Evolutionary conservation across 2,797 vertebrate genomes (phyloP).

Genomic region (Acrossocheilus wenchowensis): DNA sequence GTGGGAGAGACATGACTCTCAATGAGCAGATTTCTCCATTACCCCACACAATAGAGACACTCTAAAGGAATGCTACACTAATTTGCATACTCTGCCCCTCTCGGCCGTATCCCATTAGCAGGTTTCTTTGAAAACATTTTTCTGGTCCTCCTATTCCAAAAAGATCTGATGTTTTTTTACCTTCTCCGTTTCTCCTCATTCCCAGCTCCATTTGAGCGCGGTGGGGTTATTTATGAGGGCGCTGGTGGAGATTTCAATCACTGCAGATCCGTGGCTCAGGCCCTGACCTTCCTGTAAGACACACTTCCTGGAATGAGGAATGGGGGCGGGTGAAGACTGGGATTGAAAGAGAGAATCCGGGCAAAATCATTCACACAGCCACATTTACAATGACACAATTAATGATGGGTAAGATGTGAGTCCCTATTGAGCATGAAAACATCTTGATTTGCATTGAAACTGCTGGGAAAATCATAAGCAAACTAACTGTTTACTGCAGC

Average conservation of each 20-base stretch:
- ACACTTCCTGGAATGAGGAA: constrained; percentile 26
- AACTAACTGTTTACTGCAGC: background rate
- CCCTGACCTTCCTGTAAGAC: constrained; percentile 44
- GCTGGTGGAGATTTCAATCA: constrained; percentile 53
- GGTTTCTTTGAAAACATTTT: constrained; percentile 16
- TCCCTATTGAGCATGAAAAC: background rate
- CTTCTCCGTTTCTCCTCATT: constrained; percentile 10
- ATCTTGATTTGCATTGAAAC: background rate
- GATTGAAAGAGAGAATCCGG: background rate
- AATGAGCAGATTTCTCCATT: constrained; percentile 23
- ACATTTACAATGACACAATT: background rate
- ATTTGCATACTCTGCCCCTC: background rate
- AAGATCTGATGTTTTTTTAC: background rate
- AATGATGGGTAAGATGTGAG: background rate
- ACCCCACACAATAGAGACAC: background rate
- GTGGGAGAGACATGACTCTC: constrained; percentile 19
- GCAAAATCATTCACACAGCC: background rate
- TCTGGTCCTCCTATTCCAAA: background rate
- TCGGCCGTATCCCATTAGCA: background rate
- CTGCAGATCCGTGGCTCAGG: constrained; percentile 15
- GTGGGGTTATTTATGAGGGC: constrained; percentile 38
- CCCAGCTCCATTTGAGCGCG: background rate
- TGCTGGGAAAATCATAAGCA: background rate
- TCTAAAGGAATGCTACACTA: background rate
- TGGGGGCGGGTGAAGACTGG: background rate